Conservation (phyloP, 2,797 vertebrate genomes). For the Taenioides sp. region DNA sequence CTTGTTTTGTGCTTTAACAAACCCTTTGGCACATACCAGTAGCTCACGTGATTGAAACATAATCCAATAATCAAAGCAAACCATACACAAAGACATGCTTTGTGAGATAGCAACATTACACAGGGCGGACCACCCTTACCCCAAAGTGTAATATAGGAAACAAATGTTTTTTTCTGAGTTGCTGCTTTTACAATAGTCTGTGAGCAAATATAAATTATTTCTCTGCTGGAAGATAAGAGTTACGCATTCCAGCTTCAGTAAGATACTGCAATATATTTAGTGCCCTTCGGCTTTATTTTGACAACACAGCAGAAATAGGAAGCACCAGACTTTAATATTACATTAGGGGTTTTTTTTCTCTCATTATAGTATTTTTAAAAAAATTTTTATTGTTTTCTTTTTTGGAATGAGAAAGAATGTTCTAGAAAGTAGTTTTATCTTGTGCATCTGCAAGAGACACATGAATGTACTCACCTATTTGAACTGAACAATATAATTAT, state of each 20-base stretch:
- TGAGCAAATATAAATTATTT: background rate
- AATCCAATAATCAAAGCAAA: too few species aligned
- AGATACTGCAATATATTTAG: background rate
- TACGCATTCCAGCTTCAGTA: background rate
- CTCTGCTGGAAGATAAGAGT: background rate
- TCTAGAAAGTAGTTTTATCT: too few species aligned
- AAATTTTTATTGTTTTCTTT: too few species aligned
- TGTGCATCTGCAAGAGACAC: too few species aligned
- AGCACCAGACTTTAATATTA: background rate
- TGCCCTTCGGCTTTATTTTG: background rate
- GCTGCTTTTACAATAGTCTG: background rate
- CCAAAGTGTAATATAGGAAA: background rate
- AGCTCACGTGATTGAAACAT: background rate
- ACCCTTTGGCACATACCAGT: background rate
- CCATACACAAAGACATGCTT: background rate
- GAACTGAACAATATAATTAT: background rate
- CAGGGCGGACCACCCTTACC: background rate
- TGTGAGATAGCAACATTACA: background rate
- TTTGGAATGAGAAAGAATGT: too few species aligned
- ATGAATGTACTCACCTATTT: too few species aligned
- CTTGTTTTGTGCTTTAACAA: background rate
- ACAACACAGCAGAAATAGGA: background rate
- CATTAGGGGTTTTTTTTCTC: background rate
- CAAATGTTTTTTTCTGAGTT: background rate
- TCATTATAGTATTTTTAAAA: background rate